Percentiles rank a stretch among this genome's conserved stretches.
Evolutionary conservation across 1,140 invertebrate genomes (phyloP).

Genomic region (Holotrichia oblita): DNA sequence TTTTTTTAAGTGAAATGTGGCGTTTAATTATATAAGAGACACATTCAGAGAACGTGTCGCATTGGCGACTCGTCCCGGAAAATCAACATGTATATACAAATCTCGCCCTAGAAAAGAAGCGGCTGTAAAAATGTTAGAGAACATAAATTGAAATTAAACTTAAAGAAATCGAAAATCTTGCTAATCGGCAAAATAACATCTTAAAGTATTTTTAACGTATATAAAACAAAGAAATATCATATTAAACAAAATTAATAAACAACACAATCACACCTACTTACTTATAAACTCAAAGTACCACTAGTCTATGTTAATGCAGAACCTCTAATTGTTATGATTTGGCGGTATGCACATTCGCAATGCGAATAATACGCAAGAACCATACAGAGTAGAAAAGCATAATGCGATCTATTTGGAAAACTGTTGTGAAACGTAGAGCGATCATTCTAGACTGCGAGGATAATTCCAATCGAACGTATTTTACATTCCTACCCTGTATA

Average conservation of each 20-base stretch:
- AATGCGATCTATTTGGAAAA: too few species aligned
- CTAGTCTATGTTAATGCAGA: conserved; percentile 53
- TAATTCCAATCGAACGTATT: too few species aligned
- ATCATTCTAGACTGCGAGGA: too few species aligned
- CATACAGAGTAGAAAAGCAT: background rate
- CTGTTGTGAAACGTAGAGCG: too few species aligned
- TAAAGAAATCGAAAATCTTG: conserved; percentile 16
- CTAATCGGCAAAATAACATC: conserved; percentile 14
- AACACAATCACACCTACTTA: conserved; percentile 49
- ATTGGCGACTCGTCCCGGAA: conserved; percentile 16
- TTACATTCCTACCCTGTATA: background rate
- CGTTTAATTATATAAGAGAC: background rate
- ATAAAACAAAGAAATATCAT: background rate
- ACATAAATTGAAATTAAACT: background rate
- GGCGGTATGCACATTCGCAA: conserved; percentile 47
- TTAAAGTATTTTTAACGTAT: background rate
- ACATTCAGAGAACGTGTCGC: conserved; percentile 19
- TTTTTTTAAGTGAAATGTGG: conserved; percentile 10
- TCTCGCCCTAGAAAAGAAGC: conserved; percentile 25
- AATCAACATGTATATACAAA: conserved; percentile 25
- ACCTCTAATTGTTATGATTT: conserved; percentile 42
- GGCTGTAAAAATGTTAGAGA: background rate
- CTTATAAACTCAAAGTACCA: conserved; percentile 53
- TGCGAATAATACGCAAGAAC: conserved; percentile 24
- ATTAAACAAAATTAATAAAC: conserved; percentile 19